Base-by-base conservation (phyloP, 2,888 invertebrate genomes). In the Fragum fragum region DNA sequence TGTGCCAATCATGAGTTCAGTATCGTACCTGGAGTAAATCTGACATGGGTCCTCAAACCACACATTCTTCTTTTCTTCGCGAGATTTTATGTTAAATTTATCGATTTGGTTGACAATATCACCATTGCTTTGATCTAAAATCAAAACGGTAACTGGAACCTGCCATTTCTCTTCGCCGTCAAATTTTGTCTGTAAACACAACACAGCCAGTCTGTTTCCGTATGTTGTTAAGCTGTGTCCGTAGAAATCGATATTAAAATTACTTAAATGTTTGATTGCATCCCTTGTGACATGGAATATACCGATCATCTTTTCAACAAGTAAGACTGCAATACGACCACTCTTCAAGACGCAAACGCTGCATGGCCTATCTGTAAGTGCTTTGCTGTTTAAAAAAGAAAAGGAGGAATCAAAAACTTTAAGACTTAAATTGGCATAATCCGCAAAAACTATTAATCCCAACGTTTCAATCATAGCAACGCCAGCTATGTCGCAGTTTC, bases 141-240 rank as follows among this genome's bases (percentile, higher is more conserved):
- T 29, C 7, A 28, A 6, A 63, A 63, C 9, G 16, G 32, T 32
- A 1, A 63, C 9, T 18, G n/a, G 32, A 36, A 9, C 28, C 18
- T 32, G 9, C 14, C 14, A 28, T 0, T 14, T 28, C n/a, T 21
- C 6, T 6, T 32, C 28, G n/a, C 32, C 36, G n/a, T 63, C 36
- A 21, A 63, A 63, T 18, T 63, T 63, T 14, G 32, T 28, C 9
- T 63, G 1, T 6, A 36, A 14, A 21, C 63, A 32, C 63, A 63
- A 14, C 18, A 63, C 63, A 1, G 63, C 63, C 16, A 63, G 32
- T 18, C 14, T 63, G 36, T 36, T 32, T 1, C 36, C 21, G 14
- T 63, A 63, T 9, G 18, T 63, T 28, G 32, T 36, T n/a, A 63
- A 28, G 32, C 63, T 63, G 36, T 63, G 63, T 1, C 63, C 63